These are phyloP conservation scores for Dissostichus mawsoni DNA, from an alignment of 2,113 vertebrate genomes.

Conservation along the genomic window DNA sequence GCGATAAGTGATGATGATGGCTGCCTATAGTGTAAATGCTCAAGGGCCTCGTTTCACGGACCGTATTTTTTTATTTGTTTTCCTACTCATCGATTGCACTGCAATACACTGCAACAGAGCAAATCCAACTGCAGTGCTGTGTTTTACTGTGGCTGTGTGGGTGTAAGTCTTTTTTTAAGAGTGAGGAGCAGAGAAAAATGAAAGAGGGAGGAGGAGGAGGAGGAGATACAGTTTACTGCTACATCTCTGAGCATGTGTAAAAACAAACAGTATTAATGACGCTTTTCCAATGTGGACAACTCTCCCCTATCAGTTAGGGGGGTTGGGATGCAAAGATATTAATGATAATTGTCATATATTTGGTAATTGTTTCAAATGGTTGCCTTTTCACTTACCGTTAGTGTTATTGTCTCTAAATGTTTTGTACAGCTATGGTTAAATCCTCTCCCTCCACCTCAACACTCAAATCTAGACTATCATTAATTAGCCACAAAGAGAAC, in stretches of 20 bases:
- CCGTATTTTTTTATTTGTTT: constrained; percentile 64
- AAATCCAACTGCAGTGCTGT: constrained; percentile 69
- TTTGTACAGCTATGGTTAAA: background rate
- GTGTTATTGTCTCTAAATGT: no score
- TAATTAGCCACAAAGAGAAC: background rate
- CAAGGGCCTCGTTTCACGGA: constrained; percentile 57
- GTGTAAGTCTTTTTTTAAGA: constrained; percentile 71
- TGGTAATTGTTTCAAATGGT: no score
- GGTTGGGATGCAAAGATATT: no score
- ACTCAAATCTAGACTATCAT: background rate
- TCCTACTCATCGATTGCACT: constrained; percentile 60
- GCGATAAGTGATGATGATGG: constrained; percentile 48
- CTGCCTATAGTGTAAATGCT: constrained; percentile 50
- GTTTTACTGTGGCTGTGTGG: constrained; percentile 71
- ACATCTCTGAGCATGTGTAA: constrained; percentile 60
- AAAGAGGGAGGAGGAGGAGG: constrained; percentile 33
- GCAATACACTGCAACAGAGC: constrained; percentile 69
- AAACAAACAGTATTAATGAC: constrained; percentile 52
- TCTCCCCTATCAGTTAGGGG: background rate
- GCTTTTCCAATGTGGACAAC: constrained; percentile 22
- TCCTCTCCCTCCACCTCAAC: background rate
- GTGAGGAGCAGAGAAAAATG: constrained; percentile 65
- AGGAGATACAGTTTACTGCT: constrained; percentile 49
- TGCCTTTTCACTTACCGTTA: no score
- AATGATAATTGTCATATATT: no score